Base-by-base conservation (phyloP, 2,113 vertebrate genomes). In the Phaetusa simplex region DNA sequence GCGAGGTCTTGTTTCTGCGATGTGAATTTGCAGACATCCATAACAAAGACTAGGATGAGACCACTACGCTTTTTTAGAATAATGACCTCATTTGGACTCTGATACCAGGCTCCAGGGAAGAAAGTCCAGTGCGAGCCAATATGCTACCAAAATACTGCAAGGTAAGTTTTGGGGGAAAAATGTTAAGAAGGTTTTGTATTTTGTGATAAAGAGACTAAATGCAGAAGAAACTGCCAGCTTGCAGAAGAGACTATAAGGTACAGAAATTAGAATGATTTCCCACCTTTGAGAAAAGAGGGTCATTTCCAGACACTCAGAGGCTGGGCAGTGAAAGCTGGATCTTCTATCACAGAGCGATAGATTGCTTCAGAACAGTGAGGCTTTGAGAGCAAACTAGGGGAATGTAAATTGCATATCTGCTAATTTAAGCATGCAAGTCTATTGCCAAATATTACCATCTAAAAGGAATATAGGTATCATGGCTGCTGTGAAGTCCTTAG, bases 101-200 rank as follows among this genome's bases (percentile, higher is more conserved):
- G 91, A 96, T 91, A 91, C 93, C 93, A 88, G 64, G 67, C 72
- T 93, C 73, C 83, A 69, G 91, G 71, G 67, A 45, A 73, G 94
- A 80, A 91, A 73, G 95, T 65, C 96, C 89, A 95, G 73, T 81
- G 71, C 36, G 45, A 89, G 85, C 32, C 91, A 93, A 49, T 95
- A 97, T 97, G 97, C 96, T 97, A 92, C 97, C 97, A 89, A 98
- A 97, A 96, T 98, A 98, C 74, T 95, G 96, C 91, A 98, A 98
- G 97, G 97, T 98, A 97, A 97, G 97, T 93, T 74, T 55, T 0
- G 14, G 18, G 69, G 64, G 42, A 4, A 3, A 21, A 66, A 29
- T 3, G 22, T 45, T 88, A 18, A 72, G 67, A 83, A 50, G 47
- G 55, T 91, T 90, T 94, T 69, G 15, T 65, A 3, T 94, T 94